Evolutionary conservation across 2,797 vertebrate species (phyloP), one percentile per base, ranked within the genome.

Genomic region (Antennarius maculatus): DNA sequence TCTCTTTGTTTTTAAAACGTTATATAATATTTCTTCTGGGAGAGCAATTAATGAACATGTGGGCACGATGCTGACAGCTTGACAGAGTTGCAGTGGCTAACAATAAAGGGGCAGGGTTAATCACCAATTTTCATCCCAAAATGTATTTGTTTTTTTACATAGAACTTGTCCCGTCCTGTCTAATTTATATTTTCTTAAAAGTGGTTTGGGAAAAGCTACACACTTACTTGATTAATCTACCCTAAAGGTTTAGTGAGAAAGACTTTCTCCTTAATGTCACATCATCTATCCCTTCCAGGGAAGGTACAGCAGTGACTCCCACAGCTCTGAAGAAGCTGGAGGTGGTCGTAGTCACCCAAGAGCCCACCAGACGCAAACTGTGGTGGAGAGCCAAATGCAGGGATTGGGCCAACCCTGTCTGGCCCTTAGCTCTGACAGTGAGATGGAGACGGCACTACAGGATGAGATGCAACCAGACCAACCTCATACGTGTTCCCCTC

Each of bases 241-340:
- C 3, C 34, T 2, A 17, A 3, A 6, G 12, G 51, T 45, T 34
- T 45, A 18, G 27, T 12, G 2, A 34, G 9, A 28, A 61, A 12
- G 4, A 17, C 27, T 43, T 34, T 52, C 7, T 49, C 23, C 53
- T 71, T 27, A 71, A 28, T 31, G 28, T 67, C 16, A 47, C 6
- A n/a, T 61, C 13, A 4, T 74, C 16, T 70, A 15, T 41, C 68
- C 72, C 28, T 63, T 74, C 12, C 59, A 93, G 89, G 87, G 87
- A 61, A 81, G 80, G 43, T 81, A 80, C 70, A 88, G 87, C 76
- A 91, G 89, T 60, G 87, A 87, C 74, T 92, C 87, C 17, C 77
- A 34, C 58, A 91, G 89, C 76, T 90, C 86, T 1, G 92, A 91
- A 31, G 93, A 92, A 60, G 80, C 84, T 4, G 76, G 64, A 45